These are phyloP conservation scores for Micropterix aruncella DNA, from an alignment of 2,888 invertebrate genomes.

Conservation along the genomic window DNA sequence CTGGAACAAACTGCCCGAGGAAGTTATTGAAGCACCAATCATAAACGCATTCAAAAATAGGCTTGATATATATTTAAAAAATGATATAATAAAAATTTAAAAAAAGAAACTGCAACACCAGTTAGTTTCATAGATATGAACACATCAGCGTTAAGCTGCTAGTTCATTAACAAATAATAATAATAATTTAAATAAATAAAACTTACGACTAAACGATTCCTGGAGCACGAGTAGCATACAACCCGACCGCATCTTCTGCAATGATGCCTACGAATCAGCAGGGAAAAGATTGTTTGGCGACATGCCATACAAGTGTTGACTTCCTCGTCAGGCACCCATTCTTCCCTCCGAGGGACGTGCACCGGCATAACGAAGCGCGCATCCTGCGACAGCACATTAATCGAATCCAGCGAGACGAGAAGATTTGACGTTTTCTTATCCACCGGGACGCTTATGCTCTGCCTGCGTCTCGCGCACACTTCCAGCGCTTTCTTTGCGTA, in stretches of 20 bases:
- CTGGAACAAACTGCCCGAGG: no score
- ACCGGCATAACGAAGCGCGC: conserved; percentile 63
- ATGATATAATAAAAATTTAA: no score
- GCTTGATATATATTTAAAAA: no score
- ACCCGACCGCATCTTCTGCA: conserved; percentile 85
- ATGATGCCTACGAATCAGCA: conserved; percentile 86
- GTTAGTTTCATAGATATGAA: no score
- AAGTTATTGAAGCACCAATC: no score
- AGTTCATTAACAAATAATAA: no score
- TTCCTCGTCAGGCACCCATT: conserved; percentile 71
- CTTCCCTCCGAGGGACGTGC: conserved; percentile 57
- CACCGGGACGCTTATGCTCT: no score
- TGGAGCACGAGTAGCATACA: conserved; percentile 73
- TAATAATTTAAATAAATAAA: conserved; percentile 10
- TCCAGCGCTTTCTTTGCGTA: conserved; percentile 73
- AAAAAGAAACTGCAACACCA: no score
- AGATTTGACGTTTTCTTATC: no score
- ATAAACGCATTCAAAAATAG: no score
- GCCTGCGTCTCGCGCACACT: conserved; percentile 39
- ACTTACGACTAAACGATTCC: conserved; percentile 54
- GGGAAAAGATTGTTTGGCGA: conserved; percentile 57
- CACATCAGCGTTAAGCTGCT: no score
- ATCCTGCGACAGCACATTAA: conserved; percentile 42
- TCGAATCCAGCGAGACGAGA: conserved; percentile 50
- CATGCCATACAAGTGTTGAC: conserved; percentile 72